Conservation (phyloP, 2,888 invertebrate species). For the Mesopsocus fuscifrons region DNA sequence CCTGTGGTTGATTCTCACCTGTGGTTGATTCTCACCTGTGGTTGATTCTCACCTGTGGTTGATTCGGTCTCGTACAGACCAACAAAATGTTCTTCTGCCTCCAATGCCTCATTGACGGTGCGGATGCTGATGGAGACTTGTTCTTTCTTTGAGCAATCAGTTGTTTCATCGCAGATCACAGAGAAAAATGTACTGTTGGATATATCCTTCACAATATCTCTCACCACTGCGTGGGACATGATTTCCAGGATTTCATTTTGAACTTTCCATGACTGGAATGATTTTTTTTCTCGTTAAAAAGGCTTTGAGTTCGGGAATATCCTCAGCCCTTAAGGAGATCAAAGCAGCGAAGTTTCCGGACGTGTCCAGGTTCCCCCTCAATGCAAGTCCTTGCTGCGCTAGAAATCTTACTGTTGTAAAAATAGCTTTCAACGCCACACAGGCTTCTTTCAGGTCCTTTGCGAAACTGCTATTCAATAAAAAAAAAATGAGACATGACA, state of each 20-base stretch:
- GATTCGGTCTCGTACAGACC: not conserved
- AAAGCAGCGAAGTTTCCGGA: conserved; percentile 1
- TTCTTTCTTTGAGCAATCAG: conserved; percentile 8
- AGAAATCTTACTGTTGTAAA: conserved; percentile 5
- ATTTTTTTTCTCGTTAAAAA: conserved; percentile 6
- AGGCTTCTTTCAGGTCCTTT: conserved; percentile 7
- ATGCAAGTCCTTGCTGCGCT: conserved; percentile 10
- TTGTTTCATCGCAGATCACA: conserved; percentile 8
- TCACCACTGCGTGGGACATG: conserved; percentile 8
- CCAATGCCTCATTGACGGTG: not conserved
- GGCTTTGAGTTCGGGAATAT: conserved; percentile 9
- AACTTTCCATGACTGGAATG: conserved; percentile 5
- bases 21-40: too few relatives aligned
- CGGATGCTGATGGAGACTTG: conserved; percentile 10
- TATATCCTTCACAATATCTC: conserved; percentile 9
- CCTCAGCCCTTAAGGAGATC: conserved; percentile 7
- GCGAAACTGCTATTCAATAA: not conserved
- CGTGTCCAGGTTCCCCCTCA: conserved; percentile 4
- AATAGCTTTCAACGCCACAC: conserved; percentile 9
- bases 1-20: too few relatives aligned
- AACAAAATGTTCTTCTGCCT: not conserved
- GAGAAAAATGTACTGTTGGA: conserved; percentile 5
- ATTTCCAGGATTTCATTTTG: conserved; percentile 9
- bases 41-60: not conserved
- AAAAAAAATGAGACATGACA: not conserved